Conservation (phyloP, 1,140 invertebrate species). For the Anastatus disparis region DNA sequence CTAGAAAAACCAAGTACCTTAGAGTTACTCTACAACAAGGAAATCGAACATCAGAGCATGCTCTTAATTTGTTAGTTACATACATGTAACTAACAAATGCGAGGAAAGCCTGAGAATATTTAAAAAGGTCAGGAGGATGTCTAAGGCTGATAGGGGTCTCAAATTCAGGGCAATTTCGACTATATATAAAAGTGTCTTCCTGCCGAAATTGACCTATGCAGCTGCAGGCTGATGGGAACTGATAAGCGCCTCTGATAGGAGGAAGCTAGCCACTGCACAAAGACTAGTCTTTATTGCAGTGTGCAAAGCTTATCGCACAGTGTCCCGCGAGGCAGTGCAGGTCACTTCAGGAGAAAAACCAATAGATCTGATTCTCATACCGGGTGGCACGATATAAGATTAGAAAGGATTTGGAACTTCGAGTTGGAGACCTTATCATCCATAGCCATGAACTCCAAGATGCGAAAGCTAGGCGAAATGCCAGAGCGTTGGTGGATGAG, state of each 20-base stretch:
- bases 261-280: too few relatives aligned
- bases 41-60: too few relatives aligned
- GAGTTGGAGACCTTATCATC: neutral
- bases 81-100: constrained; percentile 10
- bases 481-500: neutral
- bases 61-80: neutral
- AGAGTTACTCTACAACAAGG: constrained; percentile 14
- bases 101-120: too few relatives aligned
- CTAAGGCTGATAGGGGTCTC: too few relatives aligned
- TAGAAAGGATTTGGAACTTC: neutral
- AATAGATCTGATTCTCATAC: constrained; percentile 20
- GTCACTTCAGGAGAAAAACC: too few relatives aligned
- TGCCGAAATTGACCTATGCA: too few relatives aligned
- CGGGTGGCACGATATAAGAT: constrained; percentile 5
- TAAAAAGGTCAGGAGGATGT: too few relatives aligned
- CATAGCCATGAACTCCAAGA: neutral
- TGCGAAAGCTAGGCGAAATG: neutral
- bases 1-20: constrained; percentile 19
- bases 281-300: constrained; percentile 43
- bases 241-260: neutral
- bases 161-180: too few relatives aligned
- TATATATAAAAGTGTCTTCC: too few relatives aligned
- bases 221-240: constrained; percentile 46
- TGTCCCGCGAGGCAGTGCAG: constrained; percentile 45
- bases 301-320: constrained; percentile 43